Percentiles rank a stretch among this genome's conserved stretches.
Evolutionary conservation across 2,797 vertebrate species (phyloP).

Genomic region (Prionace glauca): DNA sequence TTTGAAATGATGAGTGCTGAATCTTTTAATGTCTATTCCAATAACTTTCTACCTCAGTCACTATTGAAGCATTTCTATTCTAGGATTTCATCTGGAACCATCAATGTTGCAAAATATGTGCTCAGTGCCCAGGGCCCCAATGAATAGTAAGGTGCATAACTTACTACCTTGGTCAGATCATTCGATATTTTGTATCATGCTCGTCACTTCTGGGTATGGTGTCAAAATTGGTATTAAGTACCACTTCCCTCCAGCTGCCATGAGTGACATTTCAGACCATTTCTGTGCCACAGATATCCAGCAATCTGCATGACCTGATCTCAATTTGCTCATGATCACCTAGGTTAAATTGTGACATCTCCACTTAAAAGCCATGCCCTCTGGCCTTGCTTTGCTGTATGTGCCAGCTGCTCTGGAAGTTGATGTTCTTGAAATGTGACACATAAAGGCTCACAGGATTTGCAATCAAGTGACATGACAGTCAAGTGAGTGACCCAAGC

Average conservation of each 20-base stretch:
- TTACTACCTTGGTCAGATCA: background rate
- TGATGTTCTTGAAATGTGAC: background rate
- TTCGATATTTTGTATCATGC: background rate
- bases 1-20: background rate
- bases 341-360: background rate
- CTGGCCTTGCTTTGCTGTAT: background rate
- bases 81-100: background rate
- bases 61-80: background rate
- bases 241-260: background rate
- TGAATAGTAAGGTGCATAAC: background rate
- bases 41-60: background rate
- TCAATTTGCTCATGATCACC: background rate
- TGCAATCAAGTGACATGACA: no score
- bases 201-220: background rate
- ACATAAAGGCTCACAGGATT: background rate
- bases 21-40: background rate
- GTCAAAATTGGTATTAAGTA: background rate
- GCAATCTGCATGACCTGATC: background rate
- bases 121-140: background rate
- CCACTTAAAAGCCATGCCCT: background rate
- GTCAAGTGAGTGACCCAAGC: background rate
- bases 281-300: background rate
- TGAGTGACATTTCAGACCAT: background rate
- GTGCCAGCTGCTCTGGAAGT: no score
- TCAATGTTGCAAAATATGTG: background rate